Conservation (phyloP, 2,888 invertebrate species). For the Seira sanloemensis region DNA sequence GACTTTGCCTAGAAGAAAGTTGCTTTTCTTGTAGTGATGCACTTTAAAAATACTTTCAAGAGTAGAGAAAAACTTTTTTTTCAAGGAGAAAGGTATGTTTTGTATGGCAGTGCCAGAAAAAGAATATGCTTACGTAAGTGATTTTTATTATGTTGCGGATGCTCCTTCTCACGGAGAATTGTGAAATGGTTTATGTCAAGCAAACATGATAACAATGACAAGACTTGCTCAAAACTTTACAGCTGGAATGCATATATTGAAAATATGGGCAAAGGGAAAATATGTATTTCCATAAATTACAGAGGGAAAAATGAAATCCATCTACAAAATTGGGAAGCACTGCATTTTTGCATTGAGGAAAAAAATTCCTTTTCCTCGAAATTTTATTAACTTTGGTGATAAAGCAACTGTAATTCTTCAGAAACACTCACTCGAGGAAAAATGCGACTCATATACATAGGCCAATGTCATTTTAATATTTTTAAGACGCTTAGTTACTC, state of each 20-base stretch:
- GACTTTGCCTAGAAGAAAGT: background rate
- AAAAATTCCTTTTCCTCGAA: background rate
- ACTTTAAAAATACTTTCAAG: background rate
- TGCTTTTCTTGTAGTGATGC: background rate
- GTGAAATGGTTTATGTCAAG: background rate
- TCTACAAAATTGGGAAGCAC: too few relatives aligned
- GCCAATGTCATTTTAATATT: background rate
- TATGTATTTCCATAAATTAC: too few relatives aligned
- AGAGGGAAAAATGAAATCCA: too few relatives aligned
- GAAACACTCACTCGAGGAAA: too few relatives aligned
- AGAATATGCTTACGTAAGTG: background rate
- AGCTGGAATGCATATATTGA: too few relatives aligned
- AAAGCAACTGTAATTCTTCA: background rate
- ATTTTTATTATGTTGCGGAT: background rate
- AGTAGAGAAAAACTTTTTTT: background rate
- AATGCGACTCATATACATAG: too few relatives aligned
- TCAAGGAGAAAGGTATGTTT: background rate
- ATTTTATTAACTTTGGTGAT: background rate
- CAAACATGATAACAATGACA: background rate
- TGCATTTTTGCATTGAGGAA: background rate
- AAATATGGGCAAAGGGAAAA: too few relatives aligned
- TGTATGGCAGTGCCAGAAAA: background rate
- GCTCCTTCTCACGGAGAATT: background rate
- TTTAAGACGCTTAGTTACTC: background rate
- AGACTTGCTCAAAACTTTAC: too few relatives aligned